Evolutionary conservation across 2,113 vertebrate genomes (phyloP).

Genomic region (Prunella fulvescens): DNA sequence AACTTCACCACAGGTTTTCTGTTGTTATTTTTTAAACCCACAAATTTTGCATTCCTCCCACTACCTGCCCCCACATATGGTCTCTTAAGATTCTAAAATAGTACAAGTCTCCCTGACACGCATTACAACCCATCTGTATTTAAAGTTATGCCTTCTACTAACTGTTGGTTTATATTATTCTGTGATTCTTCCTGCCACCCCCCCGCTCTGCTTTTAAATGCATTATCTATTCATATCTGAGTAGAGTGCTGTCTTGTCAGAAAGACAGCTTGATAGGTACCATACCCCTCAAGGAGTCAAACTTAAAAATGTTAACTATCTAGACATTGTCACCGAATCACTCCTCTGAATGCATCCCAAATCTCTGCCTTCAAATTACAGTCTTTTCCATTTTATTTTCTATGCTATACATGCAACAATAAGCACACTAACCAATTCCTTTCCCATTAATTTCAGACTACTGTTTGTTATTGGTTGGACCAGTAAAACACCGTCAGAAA

Average conservation of each 20-base stretch:
- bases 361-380: not conserved
- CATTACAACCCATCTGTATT: conserved; percentile 29
- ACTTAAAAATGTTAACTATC: not conserved
- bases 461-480: not conserved
- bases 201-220: not conserved
- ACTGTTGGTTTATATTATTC: not conserved
- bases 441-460: not conserved
- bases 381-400: not conserved
- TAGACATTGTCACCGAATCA: not conserved
- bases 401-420: not conserved
- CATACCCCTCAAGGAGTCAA: not conserved
- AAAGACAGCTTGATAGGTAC: not conserved
- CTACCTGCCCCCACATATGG: conserved; percentile 41
- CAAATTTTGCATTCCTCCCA: conserved; percentile 59
- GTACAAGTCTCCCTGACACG: not conserved
- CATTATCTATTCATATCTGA: not conserved
- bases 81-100: conserved; percentile 44
- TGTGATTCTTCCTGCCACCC: not conserved
- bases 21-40: conserved; percentile 66
- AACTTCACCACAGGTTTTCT: conserved; percentile 8
- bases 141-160: conserved; percentile 15
- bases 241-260: not conserved
- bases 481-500: conserved; percentile 18
- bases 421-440: not conserved
- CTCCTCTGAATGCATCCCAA: not conserved